Base-by-base conservation (phyloP, 1,140 invertebrate species). In the Pachyrhynchus sulphureomaculatus region DNA sequence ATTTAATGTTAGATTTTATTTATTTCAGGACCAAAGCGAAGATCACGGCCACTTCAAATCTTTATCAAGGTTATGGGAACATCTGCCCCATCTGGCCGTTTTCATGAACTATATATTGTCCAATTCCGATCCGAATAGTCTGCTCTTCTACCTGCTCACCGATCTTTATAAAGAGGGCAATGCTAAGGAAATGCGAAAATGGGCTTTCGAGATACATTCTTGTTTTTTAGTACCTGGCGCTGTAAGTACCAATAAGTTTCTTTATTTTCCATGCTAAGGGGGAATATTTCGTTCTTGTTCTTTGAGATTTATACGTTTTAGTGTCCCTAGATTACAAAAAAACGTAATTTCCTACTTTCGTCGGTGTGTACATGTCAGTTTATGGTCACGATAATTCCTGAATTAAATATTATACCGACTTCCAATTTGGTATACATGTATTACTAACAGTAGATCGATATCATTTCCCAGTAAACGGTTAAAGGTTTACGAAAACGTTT, bases 151-250 rank as follows among this genome's bases (percentile, higher is more conserved):
- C 78, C 81, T 95, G 60, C 86, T 95, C 73, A 92, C 91, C 15
- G 89, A 92, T 74, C 77, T 89, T 26, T 94, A 91, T 75, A 90
- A 91, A 72, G 86, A 91, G 73, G 90, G 89, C 24, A 91, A 86
- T 70, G 84, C 84, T 29, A 95, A 95, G 78, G 92, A 95, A 72
- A 81, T 98, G 85, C 86, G 90, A 53, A 93, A 95, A 76, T 98
- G 95, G 95, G 95, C 95, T 23, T 98, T 97, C 80, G 95, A 98
- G 82, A 95, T 98, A 71, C 93, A 96, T 79, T 97, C 95, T 52
- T 95, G 91, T 71, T 98, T 98, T 81, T 81, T 98, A 56, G 90
- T 95, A 69, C 92, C 93, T 69, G 87, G 88, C 71, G 93, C 94
- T 66, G 91, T 83, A 75, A 80, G 80, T 80, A 9, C 1, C 13